Evolutionary conservation across 2,888 invertebrate species (phyloP).

Genomic region (Plemyria rubiginata): DNA sequence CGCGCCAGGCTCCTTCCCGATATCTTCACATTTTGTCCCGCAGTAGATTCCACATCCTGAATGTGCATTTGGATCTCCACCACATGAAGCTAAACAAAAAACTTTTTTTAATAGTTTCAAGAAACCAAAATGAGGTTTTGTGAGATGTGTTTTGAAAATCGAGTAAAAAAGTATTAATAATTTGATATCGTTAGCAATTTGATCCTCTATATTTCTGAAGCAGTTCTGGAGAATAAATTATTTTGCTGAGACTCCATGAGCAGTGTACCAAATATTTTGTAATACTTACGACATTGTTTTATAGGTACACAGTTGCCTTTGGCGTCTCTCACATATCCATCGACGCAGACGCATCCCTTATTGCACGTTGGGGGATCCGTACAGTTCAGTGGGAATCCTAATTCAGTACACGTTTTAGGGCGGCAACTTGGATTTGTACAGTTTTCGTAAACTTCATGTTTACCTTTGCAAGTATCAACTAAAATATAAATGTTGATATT

Average conservation of each 20-base stretch:
- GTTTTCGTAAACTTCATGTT: slow-evolving; percentile 43
- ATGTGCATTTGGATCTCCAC: slow-evolving; percentile 44
- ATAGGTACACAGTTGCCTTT: slow-evolving; percentile 45
- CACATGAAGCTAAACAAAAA: slow-evolving; percentile 41
- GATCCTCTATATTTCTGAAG: too few relatives aligned
- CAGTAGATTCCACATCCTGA: slow-evolving; percentile 52
- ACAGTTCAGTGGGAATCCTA: slow-evolving; percentile 43
- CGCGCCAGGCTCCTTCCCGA: slow-evolving; percentile 19
- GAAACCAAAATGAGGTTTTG: too few relatives aligned
- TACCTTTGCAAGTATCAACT: slow-evolving; percentile 37
- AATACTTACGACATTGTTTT: slow-evolving; percentile 47
- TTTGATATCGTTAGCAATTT: too few relatives aligned
- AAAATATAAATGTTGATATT: background rate
- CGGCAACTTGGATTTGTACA: slow-evolving; percentile 40
- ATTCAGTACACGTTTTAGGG: slow-evolving; percentile 42
- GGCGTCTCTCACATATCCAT: slow-evolving; percentile 42
- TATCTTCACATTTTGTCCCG: slow-evolving; percentile 43
- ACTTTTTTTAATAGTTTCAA: too few relatives aligned
- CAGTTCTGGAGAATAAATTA: too few relatives aligned
- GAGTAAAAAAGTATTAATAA: too few relatives aligned
- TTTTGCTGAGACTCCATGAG: too few relatives aligned
- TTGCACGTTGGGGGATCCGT: slow-evolving; percentile 36
- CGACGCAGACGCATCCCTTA: slow-evolving; percentile 42
- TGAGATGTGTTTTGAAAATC: too few relatives aligned
- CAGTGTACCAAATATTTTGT: too few relatives aligned